Base-by-base conservation (phyloP, 2,113 vertebrate genomes). In the Glaucomys volans region DNA sequence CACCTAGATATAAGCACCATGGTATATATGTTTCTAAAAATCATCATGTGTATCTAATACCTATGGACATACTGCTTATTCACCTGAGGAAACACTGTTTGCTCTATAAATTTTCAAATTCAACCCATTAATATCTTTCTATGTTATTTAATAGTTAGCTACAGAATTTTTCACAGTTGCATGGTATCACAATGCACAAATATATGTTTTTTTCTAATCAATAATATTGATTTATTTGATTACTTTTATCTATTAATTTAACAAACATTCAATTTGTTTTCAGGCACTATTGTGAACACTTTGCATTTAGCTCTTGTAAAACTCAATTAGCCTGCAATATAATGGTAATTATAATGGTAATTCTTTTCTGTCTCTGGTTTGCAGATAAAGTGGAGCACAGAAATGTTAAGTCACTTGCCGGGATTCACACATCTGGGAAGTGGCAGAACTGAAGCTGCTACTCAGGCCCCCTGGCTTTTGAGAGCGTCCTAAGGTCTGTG, bases 271-370 rank as follows among this genome's bases (percentile, higher is more conserved):
- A 20, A 13, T 24, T 50, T 50, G 16, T 4, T 87, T 40, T 71
- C 17, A 28, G 26, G 35, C 28, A 57, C 17, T 67, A 5, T 40
- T 67, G 30, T n/a, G 57, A 84, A 79, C 16, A 62, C 62, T 35
- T 87, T 69, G 71, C 74, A 92, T 17, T 84, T 87, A 92, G 92
- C 74, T 95, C 37, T 93, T 90, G 2, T 72, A 44, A 95, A 72
- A 94, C 17, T n/a, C 50, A 87, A 30, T 72, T 69, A 88, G 77
- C 24, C 24, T 85, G 4, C 18, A 77, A 93, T 1, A 69, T n/a
- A n/a, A n/a, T n/a, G n/a, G n/a, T n/a, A 84, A 42, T 18, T 37
- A 37, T n/a, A 77, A 71, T 24, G 66, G 6, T 83, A 62, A 62
- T 72, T 5, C 18, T 90, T 86, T 92, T 50, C 14, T 42, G 11